These are phyloP conservation scores for Passer domesticus DNA, from an alignment of 2,113 vertebrate genomes.

Conservation along the genomic window DNA sequence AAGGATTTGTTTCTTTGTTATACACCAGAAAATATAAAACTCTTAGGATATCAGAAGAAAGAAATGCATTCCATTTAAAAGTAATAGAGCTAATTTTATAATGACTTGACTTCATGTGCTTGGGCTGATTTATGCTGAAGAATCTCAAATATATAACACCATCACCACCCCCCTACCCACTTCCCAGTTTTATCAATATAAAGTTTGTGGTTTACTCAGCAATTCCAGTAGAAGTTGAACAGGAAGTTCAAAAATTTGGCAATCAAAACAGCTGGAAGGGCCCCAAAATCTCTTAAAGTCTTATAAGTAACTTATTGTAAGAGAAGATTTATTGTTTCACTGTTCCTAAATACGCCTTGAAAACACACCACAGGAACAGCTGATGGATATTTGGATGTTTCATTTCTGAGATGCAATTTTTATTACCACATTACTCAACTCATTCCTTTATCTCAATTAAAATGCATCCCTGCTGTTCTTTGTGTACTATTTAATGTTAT, in stretches of 20 bases:
- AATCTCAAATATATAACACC: neutral
- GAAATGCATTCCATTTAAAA: neutral
- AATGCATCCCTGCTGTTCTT: slow-evolving; percentile 10
- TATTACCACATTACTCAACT: neutral
- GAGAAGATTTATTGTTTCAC: neutral
- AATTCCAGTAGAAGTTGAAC: neutral
- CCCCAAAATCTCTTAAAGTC: neutral
- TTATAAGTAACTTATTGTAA: neutral
- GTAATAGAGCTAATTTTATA: neutral
- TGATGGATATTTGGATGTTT: neutral
- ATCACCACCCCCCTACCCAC: rapidly evolving
- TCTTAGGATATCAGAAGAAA: neutral
- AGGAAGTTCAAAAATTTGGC: neutral
- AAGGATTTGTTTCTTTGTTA: neutral
- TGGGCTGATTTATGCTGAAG: neutral
- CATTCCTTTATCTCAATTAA: neutral
- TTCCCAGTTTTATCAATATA: neutral
- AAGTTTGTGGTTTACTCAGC: neutral
- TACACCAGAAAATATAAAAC: neutral
- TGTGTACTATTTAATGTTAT: neutral
- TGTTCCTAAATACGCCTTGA: neutral
- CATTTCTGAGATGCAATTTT: neutral
- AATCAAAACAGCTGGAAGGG: neutral
- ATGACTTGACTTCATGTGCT: neutral
- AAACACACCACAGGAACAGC: neutral